Evolutionary conservation across 2,888 invertebrate species (phyloP).

Genomic region (Troglohyphantes excavatus): DNA sequence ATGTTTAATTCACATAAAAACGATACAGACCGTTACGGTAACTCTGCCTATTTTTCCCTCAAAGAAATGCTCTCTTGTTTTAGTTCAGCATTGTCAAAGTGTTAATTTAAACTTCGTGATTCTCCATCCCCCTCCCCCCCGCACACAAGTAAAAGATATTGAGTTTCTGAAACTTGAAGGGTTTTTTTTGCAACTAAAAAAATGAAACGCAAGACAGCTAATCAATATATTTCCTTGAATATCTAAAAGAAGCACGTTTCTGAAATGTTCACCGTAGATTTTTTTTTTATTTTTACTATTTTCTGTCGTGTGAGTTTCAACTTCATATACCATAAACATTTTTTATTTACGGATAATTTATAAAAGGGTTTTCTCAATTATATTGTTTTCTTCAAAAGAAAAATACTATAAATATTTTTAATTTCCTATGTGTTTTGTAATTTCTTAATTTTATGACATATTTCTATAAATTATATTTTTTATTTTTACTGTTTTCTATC

Average conservation of each 20-base stretch:
- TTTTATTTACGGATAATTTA: too few relatives aligned
- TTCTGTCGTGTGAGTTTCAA: too few relatives aligned
- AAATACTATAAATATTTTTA: too few relatives aligned
- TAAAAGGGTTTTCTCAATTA: too few relatives aligned
- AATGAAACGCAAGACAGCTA: not conserved
- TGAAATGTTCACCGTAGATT: not conserved
- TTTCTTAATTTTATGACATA: too few relatives aligned
- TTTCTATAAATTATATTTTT: too few relatives aligned
- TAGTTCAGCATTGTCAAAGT: conserved; percentile 53
- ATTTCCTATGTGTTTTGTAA: too few relatives aligned
- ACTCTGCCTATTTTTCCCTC: not conserved
- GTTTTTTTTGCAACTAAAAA: not conserved
- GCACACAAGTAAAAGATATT: not conserved
- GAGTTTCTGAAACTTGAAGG: not conserved
- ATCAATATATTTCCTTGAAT: conserved; percentile 4
- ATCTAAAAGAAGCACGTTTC: not conserved
- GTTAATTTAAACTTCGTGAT: conserved; percentile 53
- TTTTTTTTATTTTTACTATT: too few relatives aligned
- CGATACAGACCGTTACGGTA: conserved; percentile 25
- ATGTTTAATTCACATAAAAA: conserved; percentile 37
- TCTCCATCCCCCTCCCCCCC: not conserved
- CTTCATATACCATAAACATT: too few relatives aligned
- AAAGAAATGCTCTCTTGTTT: conserved; percentile 36
- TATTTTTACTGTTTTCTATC: too few relatives aligned
- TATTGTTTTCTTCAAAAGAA: too few relatives aligned